phyloP scores from a whole-genome alignment of 1,140 invertebrate genomes.

The Temnothorax curvispinosus region DNA sequence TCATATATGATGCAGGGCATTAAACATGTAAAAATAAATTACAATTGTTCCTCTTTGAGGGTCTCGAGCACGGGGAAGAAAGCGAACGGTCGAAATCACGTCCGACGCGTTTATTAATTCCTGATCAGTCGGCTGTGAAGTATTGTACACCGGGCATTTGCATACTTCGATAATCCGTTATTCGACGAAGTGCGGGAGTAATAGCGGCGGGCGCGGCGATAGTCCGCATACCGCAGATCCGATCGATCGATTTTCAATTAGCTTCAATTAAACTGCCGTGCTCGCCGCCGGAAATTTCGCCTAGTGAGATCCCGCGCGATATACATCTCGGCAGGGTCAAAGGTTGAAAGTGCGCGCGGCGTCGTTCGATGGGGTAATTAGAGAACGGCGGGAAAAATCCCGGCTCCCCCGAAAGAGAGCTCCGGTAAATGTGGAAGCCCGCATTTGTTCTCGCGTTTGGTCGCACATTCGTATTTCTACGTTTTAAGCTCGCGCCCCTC shows the following conservation, averaged over 20 bases:
- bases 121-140: constrained; percentile 57
- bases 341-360: constrained; percentile 10
- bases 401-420: neutral
- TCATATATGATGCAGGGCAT: neutral
- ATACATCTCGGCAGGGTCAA: constrained; percentile 23
- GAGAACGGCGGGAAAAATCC: constrained; percentile 15
- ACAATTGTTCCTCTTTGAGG: neutral
- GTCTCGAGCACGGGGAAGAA: constrained; percentile 21
- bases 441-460: neutral
- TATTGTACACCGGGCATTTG: constrained; percentile 70
- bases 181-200: constrained; percentile 68
- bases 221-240: constrained; percentile 65
- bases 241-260: constrained; percentile 77
- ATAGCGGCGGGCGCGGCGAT: constrained; percentile 56
- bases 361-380: constrained; percentile 21
- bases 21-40: neutral
- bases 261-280: constrained; percentile 73
- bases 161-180: constrained; percentile 75
- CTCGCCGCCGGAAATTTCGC: constrained; percentile 68
- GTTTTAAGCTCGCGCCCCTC: neutral
- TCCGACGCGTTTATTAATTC: constrained; percentile 70
- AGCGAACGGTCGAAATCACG: constrained; percentile 6
- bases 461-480: neutral
- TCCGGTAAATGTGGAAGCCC: neutral
- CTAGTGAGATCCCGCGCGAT: constrained; percentile 56